A percentile compares a stretch with the other conserved stretches of the same genome.
phyloP scores from a whole-genome alignment of 2,113 vertebrate species.

The Passer domesticus region DNA sequence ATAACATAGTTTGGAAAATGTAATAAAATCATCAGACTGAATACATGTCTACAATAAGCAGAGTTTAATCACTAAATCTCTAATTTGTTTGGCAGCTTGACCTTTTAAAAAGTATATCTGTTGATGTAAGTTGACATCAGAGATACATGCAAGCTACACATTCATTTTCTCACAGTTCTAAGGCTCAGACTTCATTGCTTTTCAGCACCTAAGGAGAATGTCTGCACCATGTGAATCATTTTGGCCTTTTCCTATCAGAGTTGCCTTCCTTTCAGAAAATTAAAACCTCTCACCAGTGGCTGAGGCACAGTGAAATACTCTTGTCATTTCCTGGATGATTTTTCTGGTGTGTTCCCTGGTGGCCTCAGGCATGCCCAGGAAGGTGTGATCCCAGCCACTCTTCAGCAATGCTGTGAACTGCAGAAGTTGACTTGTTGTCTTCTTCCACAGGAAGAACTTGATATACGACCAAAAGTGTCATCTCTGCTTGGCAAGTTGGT shows the following conservation, averaged over 20 bases:
- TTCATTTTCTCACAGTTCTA: neutral
- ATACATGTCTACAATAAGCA: neutral
- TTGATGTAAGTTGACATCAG: neutral
- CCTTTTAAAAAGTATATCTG: neutral
- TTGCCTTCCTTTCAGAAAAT: neutral
- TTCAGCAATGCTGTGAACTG: neutral
- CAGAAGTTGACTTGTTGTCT: neutral
- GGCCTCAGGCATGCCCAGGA: neutral
- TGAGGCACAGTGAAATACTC: neutral
- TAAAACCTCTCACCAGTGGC: neutral
- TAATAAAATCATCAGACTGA: neutral
- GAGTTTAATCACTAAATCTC: neutral
- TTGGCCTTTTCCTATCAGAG: neutral
- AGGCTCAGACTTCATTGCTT: neutral
- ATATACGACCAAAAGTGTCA: conserved; percentile 96
- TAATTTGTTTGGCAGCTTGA: neutral
- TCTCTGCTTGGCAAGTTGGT: conserved; percentile 95
- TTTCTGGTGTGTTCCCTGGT: neutral
- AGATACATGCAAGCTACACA: neutral
- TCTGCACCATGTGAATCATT: neutral
- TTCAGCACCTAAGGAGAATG: neutral
- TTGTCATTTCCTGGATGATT: neutral
- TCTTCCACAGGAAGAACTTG: conserved; percentile 89
- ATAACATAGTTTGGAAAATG: neutral
- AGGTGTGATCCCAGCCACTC: neutral